phyloP scores from a whole-genome alignment of 2,113 vertebrate species.

The Thunnus thynnus region DNA sequence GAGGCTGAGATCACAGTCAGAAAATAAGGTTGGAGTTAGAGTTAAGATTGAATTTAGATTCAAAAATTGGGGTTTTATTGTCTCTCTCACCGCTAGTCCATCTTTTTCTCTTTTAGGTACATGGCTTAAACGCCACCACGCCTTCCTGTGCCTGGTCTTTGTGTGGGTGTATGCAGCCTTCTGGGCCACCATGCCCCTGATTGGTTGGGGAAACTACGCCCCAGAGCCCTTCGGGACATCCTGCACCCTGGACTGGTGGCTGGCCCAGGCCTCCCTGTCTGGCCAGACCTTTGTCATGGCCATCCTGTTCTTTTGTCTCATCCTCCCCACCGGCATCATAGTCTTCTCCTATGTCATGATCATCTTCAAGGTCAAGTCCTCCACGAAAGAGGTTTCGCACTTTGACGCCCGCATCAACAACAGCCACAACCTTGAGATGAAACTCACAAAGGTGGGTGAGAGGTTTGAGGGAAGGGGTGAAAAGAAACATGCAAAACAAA shows the following conservation, averaged over 20 bases:
- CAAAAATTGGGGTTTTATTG: not conserved
- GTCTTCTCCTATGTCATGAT: constrained; percentile 95
- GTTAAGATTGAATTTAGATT: no score
- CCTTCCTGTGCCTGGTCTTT: constrained; percentile 88
- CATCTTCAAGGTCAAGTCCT: constrained; percentile 94
- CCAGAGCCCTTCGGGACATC: constrained; percentile 97
- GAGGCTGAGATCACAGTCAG: no score
- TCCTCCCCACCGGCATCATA: constrained; percentile 91
- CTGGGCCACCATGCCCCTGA: constrained; percentile 95
- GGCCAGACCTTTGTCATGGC: constrained; percentile 93
- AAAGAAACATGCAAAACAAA: no score
- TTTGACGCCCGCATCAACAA: constrained; percentile 91
- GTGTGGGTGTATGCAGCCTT: constrained; percentile 93
- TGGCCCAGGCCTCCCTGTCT: constrained; percentile 90
- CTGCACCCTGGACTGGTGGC: constrained; percentile 97
- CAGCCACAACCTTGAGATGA: constrained; percentile 92
- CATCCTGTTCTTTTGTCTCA: constrained; percentile 95
- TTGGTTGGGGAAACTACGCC: constrained; percentile 93
- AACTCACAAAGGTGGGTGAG: constrained; percentile 92
- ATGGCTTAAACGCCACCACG: constrained; percentile 94
- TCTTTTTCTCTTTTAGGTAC: constrained; percentile 81
- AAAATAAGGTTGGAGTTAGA: no score
- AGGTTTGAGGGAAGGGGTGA: not conserved
- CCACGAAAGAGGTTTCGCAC: constrained; percentile 91
- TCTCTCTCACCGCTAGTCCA: not conserved